Evolutionary conservation across 2,888 invertebrate genomes (phyloP).

Genomic region (Zygogramma bicolorata): DNA sequence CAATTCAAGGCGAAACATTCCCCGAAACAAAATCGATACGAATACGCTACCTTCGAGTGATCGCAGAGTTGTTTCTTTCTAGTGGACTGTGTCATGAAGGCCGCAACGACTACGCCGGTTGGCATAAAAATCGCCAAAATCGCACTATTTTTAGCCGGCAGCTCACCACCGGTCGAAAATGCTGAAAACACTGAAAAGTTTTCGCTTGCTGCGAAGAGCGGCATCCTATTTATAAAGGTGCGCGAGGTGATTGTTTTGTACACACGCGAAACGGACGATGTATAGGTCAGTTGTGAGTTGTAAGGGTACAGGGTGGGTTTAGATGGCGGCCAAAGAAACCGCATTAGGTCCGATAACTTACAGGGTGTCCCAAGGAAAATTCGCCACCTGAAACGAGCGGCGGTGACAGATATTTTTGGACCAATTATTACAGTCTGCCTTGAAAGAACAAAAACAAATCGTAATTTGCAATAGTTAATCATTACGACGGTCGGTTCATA

Average conservation of each 20-base stretch:
- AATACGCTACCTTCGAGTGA: slow-evolving; percentile 36
- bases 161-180: slow-evolving; percentile 31
- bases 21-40: slow-evolving; percentile 38
- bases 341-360: no score
- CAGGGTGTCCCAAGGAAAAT: no score
- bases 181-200: slow-evolving; percentile 48
- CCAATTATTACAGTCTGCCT: no score
- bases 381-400: no score
- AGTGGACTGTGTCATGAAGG: slow-evolving; percentile 16
- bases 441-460: no score
- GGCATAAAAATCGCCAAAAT: slow-evolving; percentile 20
- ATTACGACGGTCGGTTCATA: no score
- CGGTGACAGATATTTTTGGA: no score
- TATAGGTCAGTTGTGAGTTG: slow-evolving; percentile 41
- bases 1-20: slow-evolving; percentile 12
- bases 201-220: slow-evolving; percentile 46
- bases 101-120: slow-evolving; percentile 18
- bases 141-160: slow-evolving; percentile 40
- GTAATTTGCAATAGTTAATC: no score
- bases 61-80: slow-evolving; percentile 35
- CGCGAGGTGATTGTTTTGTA: slow-evolving; percentile 50
- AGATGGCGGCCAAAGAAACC: no score
- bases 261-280: slow-evolving; percentile 42
- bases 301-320: not conserved
- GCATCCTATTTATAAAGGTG: slow-evolving; percentile 54